Conservation (phyloP, 2,888 invertebrate species). For the Crematogaster levior region DNA sequence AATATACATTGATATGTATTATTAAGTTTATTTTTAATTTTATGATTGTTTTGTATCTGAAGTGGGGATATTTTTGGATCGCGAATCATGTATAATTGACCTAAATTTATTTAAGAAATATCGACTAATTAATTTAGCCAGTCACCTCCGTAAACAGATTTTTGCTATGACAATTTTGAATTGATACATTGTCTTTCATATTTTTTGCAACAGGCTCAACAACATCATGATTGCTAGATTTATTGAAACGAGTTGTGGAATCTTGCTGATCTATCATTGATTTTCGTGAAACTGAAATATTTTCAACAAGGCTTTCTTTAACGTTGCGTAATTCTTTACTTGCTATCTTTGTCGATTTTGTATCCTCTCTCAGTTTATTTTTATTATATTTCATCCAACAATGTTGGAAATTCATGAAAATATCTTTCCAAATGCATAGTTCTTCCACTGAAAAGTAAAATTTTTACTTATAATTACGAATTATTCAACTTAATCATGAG, state of each 20-base stretch:
- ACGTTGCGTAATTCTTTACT: conserved; percentile 27
- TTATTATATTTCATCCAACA: conserved; percentile 75
- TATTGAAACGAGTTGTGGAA: neutral
- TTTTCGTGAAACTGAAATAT: conserved; percentile 5
- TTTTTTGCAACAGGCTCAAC: neutral
- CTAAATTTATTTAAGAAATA: neutral
- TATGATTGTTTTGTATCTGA: neutral
- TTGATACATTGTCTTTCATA: conserved; percentile 17
- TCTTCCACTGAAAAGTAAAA: conserved; percentile 74
- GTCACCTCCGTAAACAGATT: conserved; percentile 39
- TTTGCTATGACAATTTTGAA: conserved; percentile 9
- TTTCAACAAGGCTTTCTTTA: conserved; percentile 1
- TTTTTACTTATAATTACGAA: neutral
- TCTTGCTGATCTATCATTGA: conserved; percentile 16
- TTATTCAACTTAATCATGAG: neutral
- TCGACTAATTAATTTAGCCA: conserved; percentile 46
- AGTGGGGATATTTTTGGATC: neutral
- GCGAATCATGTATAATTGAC: neutral
- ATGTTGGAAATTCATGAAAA: conserved; percentile 70
- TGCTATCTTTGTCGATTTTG: neutral
- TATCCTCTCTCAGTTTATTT: neutral
- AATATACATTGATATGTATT: neutral
- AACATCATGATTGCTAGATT: neutral
- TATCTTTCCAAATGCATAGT: conserved; percentile 77
- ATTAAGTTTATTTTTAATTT: conserved; percentile 4